phyloP scores from a whole-genome alignment of 2,113 vertebrate species.

The Takifugu flavidus region DNA sequence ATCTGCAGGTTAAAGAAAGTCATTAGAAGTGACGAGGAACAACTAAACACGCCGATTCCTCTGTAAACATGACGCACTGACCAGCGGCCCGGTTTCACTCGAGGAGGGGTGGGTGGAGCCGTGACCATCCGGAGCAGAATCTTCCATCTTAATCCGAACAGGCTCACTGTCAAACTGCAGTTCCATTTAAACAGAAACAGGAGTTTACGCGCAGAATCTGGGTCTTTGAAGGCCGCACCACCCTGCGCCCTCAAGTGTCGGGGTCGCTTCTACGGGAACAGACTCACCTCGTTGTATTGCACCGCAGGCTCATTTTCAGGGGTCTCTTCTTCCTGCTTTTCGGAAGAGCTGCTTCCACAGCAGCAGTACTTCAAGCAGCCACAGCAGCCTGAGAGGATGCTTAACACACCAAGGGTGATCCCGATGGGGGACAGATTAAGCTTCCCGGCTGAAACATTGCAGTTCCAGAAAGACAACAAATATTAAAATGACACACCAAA shows the following conservation, averaged over 20 bases:
- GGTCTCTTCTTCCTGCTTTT: neutral
- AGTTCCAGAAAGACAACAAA: neutral
- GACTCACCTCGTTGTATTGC: constrained; percentile 1
- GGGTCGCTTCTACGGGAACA: neutral
- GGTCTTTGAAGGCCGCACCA: neutral
- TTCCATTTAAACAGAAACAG: neutral
- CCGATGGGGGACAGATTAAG: rapidly evolving
- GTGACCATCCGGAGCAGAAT: neutral
- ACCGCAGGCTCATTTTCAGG: constrained; percentile 3
- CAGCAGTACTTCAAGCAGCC: constrained; percentile 3
- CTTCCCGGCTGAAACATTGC: neutral
- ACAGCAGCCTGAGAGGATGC: neutral
- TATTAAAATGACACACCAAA: neutral
- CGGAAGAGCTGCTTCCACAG: neutral
- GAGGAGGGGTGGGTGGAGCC: neutral
- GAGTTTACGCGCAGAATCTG: neutral
- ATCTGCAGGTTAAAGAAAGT: constrained; percentile 23
- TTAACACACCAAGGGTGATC: rapidly evolving
- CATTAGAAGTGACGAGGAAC: constrained; percentile 1
- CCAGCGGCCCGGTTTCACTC: constrained; percentile 1
- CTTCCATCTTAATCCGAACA: neutral
- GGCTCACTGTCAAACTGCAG: constrained; percentile 8
- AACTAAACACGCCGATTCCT: neutral
- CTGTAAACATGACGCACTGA: constrained; percentile 6
- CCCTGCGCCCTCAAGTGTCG: neutral